phyloP scores from a whole-genome alignment of 2,113 vertebrate genomes.

The Lathamus discolor region DNA sequence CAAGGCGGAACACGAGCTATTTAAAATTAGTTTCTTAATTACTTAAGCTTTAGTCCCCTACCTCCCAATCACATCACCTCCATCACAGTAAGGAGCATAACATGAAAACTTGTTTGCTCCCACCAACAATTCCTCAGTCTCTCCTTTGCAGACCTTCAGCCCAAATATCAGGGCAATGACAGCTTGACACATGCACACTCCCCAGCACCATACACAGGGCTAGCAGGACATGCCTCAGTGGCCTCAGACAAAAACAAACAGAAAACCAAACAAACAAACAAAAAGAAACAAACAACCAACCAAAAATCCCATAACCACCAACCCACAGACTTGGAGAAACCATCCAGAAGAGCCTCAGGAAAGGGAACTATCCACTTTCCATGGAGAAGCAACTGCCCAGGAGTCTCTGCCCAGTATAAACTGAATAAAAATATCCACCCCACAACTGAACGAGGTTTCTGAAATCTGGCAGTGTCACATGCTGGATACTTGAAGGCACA shows the following conservation, averaged over 20 bases:
- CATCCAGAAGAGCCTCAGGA: background rate
- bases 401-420: slow-evolving; percentile 26
- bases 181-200: background rate
- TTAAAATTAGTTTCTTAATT: slow-evolving; percentile 37
- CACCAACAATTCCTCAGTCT: slow-evolving; percentile 17
- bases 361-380: slow-evolving; percentile 18
- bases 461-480: slow-evolving; percentile 50
- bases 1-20: background rate
- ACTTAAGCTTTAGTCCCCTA: slow-evolving; percentile 1
- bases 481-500: slow-evolving; percentile 58
- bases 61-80: background rate
- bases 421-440: background rate
- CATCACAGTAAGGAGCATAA: slow-evolving; percentile 24
- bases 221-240: background rate
- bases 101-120: background rate
- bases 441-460: slow-evolving; percentile 31
- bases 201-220: background rate
- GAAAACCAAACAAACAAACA: too few species aligned
- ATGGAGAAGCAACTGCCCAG: background rate
- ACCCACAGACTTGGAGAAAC: background rate
- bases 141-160: slow-evolving; percentile 21
- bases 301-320: background rate
- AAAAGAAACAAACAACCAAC: background rate
- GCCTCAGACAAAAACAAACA: background rate
- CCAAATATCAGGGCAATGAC: slow-evolving; percentile 18